Evolutionary conservation across 2,797 vertebrate genomes (phyloP).

Genomic region (Manis crassicaudata): DNA sequence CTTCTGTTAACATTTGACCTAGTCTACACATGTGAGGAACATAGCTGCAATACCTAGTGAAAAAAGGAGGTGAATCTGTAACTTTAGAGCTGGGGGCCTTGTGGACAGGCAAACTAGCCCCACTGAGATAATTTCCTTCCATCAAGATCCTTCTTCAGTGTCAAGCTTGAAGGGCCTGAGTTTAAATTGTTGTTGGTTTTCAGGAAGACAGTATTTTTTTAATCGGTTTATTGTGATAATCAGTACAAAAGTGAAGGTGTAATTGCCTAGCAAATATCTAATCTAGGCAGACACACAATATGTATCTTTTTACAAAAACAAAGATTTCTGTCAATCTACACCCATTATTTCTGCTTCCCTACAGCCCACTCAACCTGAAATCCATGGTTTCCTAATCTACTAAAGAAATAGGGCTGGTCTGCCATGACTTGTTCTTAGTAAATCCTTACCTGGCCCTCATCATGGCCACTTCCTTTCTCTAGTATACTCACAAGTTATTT

Average conservation of each 20-base stretch:
- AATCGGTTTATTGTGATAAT: background rate
- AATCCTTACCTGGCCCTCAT: conserved; percentile 33
- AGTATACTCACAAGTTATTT: background rate
- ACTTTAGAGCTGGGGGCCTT: background rate
- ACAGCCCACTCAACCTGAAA: conserved; percentile 57
- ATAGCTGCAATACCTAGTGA: too few species aligned
- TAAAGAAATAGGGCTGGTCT: background rate
- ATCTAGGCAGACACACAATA: background rate
- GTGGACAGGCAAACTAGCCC: background rate
- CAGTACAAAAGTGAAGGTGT: background rate
- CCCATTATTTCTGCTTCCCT: conserved; percentile 23
- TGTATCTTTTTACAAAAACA: background rate
- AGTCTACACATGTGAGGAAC: background rate
- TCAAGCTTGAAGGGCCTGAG: background rate
- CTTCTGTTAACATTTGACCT: background rate
- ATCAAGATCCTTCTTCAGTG: background rate
- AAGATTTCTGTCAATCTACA: background rate
- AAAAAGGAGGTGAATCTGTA: background rate
- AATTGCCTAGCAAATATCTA: background rate
- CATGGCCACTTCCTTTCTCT: conserved; percentile 62
- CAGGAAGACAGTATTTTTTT: background rate
- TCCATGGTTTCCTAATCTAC: conserved; percentile 51
- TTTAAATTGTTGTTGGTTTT: background rate
- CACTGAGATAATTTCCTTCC: background rate
- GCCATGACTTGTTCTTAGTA: conserved; percentile 29